Percentiles rank a stretch among this genome's conserved stretches.
Conservation (phyloP, 2,888 invertebrate species). For the Ochlodes sylvanus region DNA sequence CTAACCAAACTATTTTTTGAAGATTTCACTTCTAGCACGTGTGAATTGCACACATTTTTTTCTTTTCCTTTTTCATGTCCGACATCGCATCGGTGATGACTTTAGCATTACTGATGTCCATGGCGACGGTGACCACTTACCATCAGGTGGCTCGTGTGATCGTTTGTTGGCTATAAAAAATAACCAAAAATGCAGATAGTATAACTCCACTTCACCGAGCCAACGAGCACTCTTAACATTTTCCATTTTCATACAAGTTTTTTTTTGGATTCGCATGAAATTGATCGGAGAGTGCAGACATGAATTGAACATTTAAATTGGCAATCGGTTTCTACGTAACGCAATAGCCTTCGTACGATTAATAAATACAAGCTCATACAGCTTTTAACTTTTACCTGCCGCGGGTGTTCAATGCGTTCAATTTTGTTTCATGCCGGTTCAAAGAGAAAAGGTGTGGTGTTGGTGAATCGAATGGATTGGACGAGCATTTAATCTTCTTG, state of each 20-base stretch:
- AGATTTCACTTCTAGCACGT: too few species aligned
- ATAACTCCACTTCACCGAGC: too few species aligned
- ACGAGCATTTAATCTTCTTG: too few species aligned
- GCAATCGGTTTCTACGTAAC: constrained; percentile 3
- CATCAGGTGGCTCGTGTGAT: too few species aligned
- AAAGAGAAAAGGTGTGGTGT: background rate
- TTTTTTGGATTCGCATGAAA: background rate
- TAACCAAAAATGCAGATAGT: too few species aligned
- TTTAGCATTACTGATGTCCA: too few species aligned
- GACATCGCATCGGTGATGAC: too few species aligned
- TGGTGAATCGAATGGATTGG: background rate
- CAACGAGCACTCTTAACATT: background rate
- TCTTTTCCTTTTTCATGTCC: too few species aligned
- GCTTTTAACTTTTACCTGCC: constrained; percentile 3
- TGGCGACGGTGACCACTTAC: too few species aligned
- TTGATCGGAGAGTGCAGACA: constrained; percentile 7
- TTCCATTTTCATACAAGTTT: background rate
- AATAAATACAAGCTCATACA: constrained; percentile 11
- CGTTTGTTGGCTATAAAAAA: too few species aligned
- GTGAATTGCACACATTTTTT: too few species aligned
- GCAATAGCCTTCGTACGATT: constrained; percentile 6
- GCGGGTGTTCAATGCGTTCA: background rate
- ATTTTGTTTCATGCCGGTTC: background rate
- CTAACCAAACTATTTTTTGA: too few species aligned
- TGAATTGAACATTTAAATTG: constrained; percentile 13